Evolutionary conservation across 2,888 invertebrate genomes (phyloP).

Genomic region (Brassicogethes aeneus): DNA sequence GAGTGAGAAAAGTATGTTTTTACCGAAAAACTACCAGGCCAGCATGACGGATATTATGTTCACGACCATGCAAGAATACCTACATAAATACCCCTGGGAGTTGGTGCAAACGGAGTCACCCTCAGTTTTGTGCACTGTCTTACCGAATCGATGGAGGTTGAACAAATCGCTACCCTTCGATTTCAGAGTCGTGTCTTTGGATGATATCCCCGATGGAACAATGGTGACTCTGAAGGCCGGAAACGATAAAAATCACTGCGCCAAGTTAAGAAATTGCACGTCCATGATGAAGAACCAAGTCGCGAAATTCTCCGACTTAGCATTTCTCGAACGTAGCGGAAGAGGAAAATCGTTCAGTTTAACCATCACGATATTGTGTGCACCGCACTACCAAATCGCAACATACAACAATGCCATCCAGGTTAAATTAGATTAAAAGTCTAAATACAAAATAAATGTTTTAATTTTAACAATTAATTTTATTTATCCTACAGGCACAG

Average conservation of each 20-base stretch:
- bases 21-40: conserved; percentile 50
- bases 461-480: no score
- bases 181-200: conserved; percentile 90
- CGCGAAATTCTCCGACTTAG: conserved; percentile 96
- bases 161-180: conserved; percentile 96
- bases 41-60: conserved; percentile 69
- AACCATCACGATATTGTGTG: conserved; percentile 83
- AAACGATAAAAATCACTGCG: conserved; percentile 96
- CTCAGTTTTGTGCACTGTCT: conserved; percentile 84
- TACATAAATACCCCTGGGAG: conserved; percentile 86
- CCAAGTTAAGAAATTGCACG: conserved; percentile 86
- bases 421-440: conserved; percentile 99
- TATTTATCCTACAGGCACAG: no score
- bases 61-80: conserved; percentile 65
- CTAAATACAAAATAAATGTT: no score
- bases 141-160: conserved; percentile 94
- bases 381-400: conserved; percentile 72
- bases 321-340: conserved; percentile 96
- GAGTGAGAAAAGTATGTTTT: conserved; percentile 46
- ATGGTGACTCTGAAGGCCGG: conserved; percentile 90
- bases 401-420: conserved; percentile 96
- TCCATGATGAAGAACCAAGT: conserved; percentile 97
- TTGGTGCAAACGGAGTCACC: conserved; percentile 92
- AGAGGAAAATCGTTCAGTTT: conserved; percentile 93
- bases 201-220: conserved; percentile 92